Evolutionary conservation across 2,797 vertebrate species (phyloP).

Genomic region (Ambastaia sidthimunki): DNA sequence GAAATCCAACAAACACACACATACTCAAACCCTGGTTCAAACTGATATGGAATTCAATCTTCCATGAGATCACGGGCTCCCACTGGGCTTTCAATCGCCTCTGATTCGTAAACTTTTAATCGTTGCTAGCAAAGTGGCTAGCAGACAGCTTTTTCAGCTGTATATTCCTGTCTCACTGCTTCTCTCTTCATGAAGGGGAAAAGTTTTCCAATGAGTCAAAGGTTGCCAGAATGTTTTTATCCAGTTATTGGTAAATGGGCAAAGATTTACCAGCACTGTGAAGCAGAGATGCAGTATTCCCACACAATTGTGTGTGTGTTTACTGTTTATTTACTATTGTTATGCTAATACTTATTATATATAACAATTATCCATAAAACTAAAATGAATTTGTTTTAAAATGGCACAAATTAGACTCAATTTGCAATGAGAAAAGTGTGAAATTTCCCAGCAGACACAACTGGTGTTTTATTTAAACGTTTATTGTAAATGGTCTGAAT

Average conservation of each 20-base stretch:
- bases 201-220: neutral
- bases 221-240: neutral
- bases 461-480: too few relatives aligned
- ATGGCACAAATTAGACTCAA: neutral
- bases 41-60: slow-evolving; percentile 18
- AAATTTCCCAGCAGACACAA: too few relatives aligned
- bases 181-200: neutral
- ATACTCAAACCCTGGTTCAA: neutral
- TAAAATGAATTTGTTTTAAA: neutral
- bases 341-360: too few relatives aligned
- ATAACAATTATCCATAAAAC: too few relatives aligned
- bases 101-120: slow-evolving; percentile 22
- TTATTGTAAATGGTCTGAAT: too few relatives aligned
- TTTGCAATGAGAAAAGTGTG: neutral
- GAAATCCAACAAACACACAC: neutral
- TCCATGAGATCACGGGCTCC: slow-evolving; percentile 18
- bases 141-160: neutral
- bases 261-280: neutral
- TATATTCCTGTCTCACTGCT: neutral
- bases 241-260: neutral
- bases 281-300: neutral
- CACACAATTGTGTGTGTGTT: too few relatives aligned
- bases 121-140: neutral
- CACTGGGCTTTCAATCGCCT: neutral
- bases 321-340: too few relatives aligned